These are phyloP conservation scores for Drosophila merina DNA, from an alignment of 2,888 invertebrate genomes.

Conservation along the genomic window DNA sequence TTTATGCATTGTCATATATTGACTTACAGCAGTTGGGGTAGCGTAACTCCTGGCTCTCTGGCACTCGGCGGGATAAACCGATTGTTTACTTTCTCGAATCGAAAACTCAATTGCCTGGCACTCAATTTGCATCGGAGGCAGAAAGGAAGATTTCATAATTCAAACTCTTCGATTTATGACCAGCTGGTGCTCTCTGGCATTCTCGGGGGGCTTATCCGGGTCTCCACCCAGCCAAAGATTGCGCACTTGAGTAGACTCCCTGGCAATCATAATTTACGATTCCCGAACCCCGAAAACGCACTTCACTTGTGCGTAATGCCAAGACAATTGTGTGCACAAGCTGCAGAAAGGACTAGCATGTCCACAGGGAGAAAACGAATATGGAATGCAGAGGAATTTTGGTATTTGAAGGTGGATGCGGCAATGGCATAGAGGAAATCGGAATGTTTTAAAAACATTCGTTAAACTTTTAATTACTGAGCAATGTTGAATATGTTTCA, in stretches of 20 bases:
- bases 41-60: not conserved
- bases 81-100: constrained; percentile 18
- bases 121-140: constrained; percentile 39
- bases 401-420: not conserved
- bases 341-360: constrained; percentile 20
- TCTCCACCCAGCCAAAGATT: not conserved
- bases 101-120: constrained; percentile 49
- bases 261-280: constrained; percentile 71
- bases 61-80: constrained; percentile 30
- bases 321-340: constrained; percentile 62
- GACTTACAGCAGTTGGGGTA: constrained; percentile 18
- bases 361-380: constrained; percentile 10
- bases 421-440: not conserved
- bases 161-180: constrained; percentile 64
- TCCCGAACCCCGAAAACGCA: constrained; percentile 49
- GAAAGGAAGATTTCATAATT: constrained; percentile 58
- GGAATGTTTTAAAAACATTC: no score
- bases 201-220: constrained; percentile 30
- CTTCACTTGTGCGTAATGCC: constrained; percentile 47
- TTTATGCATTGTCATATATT: constrained; percentile 73
- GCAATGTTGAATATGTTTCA: no score
- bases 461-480: no score
- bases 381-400: not conserved
- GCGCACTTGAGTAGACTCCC: constrained; percentile 32
- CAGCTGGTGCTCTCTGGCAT: constrained; percentile 13